phyloP scores from a whole-genome alignment of 2,888 invertebrate species.

The Meliscaeva auricollis region DNA sequence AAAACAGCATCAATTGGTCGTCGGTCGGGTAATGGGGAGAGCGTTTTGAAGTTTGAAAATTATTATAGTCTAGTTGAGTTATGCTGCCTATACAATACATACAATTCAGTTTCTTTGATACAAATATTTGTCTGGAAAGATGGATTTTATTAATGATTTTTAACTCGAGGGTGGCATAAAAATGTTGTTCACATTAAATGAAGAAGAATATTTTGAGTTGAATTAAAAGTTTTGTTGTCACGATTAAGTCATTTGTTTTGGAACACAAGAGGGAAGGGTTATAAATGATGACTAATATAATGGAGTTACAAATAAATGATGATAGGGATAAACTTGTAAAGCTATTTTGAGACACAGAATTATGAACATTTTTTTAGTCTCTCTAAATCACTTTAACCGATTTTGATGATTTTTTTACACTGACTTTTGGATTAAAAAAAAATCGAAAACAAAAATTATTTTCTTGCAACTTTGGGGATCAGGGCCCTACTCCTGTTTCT shows the following conservation, averaged over 20 bases:
- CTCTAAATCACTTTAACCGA: too few relatives aligned
- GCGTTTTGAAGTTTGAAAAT: slow-evolving; percentile 25
- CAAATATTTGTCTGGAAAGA: slow-evolving; percentile 29
- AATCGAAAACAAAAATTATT: too few relatives aligned
- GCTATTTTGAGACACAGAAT: too few relatives aligned
- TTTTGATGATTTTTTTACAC: too few relatives aligned
- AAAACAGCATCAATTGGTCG: slow-evolving; percentile 13
- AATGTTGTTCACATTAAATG: slow-evolving; percentile 25
- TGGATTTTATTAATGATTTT: slow-evolving; percentile 30
- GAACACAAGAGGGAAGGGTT: neutral
- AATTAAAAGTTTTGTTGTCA: slow-evolving; percentile 12
- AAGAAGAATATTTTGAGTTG: slow-evolving; percentile 11
- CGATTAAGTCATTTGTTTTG: slow-evolving; percentile 20
- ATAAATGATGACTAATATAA: too few relatives aligned
- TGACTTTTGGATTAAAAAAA: too few relatives aligned
- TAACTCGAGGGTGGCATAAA: slow-evolving; percentile 42
- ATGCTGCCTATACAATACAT: neutral
- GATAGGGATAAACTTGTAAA: too few relatives aligned
- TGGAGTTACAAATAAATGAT: too few relatives aligned
- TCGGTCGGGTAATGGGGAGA: neutral
- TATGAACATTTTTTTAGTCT: too few relatives aligned
- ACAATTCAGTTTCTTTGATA: slow-evolving; percentile 20
- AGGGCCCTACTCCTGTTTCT: too few relatives aligned
- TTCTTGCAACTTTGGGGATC: too few relatives aligned
- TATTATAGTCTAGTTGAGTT: slow-evolving; percentile 37